These are phyloP conservation scores for Benitochromis conjunctus DNA, from an alignment of 2,113 vertebrate genomes.

Conservation along the genomic window DNA sequence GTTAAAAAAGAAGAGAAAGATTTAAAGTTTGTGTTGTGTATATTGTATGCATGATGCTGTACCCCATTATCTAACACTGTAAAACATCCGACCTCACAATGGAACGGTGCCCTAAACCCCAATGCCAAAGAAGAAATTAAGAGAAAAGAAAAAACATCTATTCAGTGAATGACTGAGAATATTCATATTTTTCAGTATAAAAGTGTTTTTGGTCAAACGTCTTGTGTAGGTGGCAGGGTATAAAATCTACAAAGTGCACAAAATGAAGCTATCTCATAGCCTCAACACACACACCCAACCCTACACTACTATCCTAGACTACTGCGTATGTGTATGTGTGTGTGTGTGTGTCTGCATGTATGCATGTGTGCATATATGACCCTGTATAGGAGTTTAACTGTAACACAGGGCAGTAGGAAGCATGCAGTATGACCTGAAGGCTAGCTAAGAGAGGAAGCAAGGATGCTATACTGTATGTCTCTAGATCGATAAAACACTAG, in stretches of 20 bases:
- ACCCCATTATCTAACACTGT: conserved; percentile 37
- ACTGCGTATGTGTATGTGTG: conserved; percentile 38
- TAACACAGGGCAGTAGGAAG: conserved; percentile 71
- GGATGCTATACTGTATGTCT: conserved; percentile 46
- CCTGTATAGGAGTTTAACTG: conserved; percentile 63
- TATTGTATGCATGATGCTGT: conserved; percentile 26
- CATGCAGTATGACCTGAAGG: conserved; percentile 74
- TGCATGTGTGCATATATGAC: conserved; percentile 59
- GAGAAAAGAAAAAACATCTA: conserved; percentile 52
- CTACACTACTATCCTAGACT: conserved; percentile 57
- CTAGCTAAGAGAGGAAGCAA: conserved; percentile 70
- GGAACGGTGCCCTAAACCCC: conserved; percentile 34
- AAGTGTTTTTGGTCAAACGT: conserved; percentile 72
- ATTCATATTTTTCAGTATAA: conserved; percentile 62
- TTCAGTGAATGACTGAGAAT: conserved; percentile 56
- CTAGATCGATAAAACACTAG: conserved; percentile 52
- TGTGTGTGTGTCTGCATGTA: background rate
- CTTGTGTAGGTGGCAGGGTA: conserved; percentile 66
- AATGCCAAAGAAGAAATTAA: conserved; percentile 39
- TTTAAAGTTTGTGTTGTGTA: conserved; percentile 20
- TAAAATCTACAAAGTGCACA: conserved; percentile 77
- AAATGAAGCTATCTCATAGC: conserved; percentile 58
- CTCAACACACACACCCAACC: conserved; percentile 57
- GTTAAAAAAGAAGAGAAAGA: conserved; percentile 12
- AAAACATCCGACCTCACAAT: conserved; percentile 39